These are phyloP conservation scores for Atherinomorus stipes DNA, from an alignment of 2,113 vertebrate genomes.

Conservation along the genomic window DNA sequence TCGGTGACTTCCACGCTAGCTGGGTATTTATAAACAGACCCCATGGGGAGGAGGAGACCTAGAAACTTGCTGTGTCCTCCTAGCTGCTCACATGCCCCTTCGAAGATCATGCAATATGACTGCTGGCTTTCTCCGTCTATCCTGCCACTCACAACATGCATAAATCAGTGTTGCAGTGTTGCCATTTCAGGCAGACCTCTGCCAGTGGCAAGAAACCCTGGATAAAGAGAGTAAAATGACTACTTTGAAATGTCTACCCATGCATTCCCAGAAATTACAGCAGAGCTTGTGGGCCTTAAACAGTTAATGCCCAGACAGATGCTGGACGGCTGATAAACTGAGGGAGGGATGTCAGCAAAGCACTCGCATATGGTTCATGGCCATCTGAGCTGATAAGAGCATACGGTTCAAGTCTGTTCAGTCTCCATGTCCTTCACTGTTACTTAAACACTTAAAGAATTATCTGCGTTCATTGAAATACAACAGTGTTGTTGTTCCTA, in stretches of 20 bases:
- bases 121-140: constrained; percentile 36
- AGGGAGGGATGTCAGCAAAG: constrained; percentile 54
- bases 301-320: constrained; percentile 71
- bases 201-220: constrained; percentile 20
- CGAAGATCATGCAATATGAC: constrained; percentile 50
- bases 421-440: too few species aligned
- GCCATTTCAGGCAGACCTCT: constrained; percentile 29
- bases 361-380: constrained; percentile 52
- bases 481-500: background rate
- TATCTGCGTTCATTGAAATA: too few species aligned
- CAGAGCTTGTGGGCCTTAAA: constrained; percentile 53
- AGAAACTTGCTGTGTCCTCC: constrained; percentile 75
- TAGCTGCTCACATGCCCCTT: constrained; percentile 56
- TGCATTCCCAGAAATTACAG: constrained; percentile 61
- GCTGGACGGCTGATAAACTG: constrained; percentile 65
- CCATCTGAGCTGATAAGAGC: constrained; percentile 64
- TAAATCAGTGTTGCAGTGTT: constrained; percentile 40
- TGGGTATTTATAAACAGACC: constrained; percentile 83
- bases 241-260: constrained; percentile 39
- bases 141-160: constrained; percentile 25
- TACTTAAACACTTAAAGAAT: too few species aligned
- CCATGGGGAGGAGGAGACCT: constrained; percentile 75
- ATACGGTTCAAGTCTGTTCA: constrained; percentile 8
- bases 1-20: constrained; percentile 75
- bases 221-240: constrained; percentile 35